Percentiles rank a stretch among this genome's conserved stretches.
These are phyloP conservation scores for Paramormyrops kingsleyae DNA, from an alignment of 2,113 vertebrate genomes.

Conservation along the genomic window DNA sequence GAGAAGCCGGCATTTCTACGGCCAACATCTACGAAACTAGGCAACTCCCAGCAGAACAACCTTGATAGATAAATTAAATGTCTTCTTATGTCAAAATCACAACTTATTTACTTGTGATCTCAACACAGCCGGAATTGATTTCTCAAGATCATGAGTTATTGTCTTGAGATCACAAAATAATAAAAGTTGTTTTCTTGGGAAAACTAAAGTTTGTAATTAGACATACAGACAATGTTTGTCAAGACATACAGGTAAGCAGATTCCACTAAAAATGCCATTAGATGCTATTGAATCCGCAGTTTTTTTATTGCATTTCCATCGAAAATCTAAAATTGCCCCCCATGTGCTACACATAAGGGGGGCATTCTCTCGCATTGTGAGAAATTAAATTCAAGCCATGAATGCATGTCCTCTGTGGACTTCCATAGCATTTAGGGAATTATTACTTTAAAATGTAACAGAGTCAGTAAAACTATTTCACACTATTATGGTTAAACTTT, in stretches of 20 bases:
- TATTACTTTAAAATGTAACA: not conserved
- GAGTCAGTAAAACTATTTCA: not conserved
- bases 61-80: not conserved
- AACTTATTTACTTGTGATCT: not conserved
- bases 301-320: not conserved
- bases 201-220: no score
- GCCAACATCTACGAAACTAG: no score
- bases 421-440: not conserved
- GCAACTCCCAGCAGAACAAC: no score
- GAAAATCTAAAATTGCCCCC: not conserved
- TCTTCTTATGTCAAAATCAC: not conserved
- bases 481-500: not conserved
- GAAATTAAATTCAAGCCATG: not conserved
- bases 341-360: not conserved
- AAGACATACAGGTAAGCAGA: not conserved
- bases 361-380: not conserved
- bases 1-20: not conserved
- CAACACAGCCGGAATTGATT: not conserved
- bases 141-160: not conserved
- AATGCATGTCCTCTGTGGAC: not conserved
- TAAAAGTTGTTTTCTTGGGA: no score
- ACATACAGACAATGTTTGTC: not conserved
- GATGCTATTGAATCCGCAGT: not conserved
- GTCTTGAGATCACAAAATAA: no score
- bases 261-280: not conserved